Evolutionary conservation across 2,797 vertebrate genomes (phyloP), one percentile per base, ranked within the genome.

Genomic region (Enteromius treurensis): DNA sequence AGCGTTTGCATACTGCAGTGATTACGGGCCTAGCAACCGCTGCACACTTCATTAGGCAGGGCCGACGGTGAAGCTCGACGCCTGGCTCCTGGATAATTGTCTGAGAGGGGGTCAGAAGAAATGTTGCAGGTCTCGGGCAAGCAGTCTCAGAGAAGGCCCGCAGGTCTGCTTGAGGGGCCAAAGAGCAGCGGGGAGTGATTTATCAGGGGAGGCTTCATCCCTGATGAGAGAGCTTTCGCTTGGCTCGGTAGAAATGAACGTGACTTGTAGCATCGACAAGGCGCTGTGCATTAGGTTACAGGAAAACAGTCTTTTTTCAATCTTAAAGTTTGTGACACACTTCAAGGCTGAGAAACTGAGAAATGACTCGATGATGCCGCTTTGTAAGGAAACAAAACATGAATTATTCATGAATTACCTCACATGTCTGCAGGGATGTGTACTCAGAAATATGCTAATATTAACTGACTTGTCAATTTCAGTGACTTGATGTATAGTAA

Each of bases 1-100:
- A 91, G 92, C 91, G 93, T 93, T 93, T 92, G 91, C 92, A 93
- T 86, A 89, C 90, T 89, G 86, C 89, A 88, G 90, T 93, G 93
- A 94, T 93, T 94, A 92, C 89, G 49, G 85, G 81, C 91, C 91
- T 91, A 91, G 92, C 89, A 89, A 60, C 90, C 82, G 87, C 89
- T 90, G 88, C 88, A 91, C 90, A 91, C 92, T 90, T 91, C 92
- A 94, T 94, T 93, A 93, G 85, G 86, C 81, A 85, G 85, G 85
- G 85, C 88, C 78, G 84, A 85, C 67, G 34, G 42, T 83, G 85
- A 77, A 71, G 81, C 80, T 84, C 58, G 71, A 77, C 87, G 86
- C 81, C 87, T 77, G 62, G 81, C 80, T 80, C 89, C 34, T 83
- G 88, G 89, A 92, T 93, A 94, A 94, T 93, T 93, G 92, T 93